These are phyloP conservation scores for Trimorus sp. DNA, from an alignment of 2,888 invertebrate genomes.

Conservation along the genomic window DNA sequence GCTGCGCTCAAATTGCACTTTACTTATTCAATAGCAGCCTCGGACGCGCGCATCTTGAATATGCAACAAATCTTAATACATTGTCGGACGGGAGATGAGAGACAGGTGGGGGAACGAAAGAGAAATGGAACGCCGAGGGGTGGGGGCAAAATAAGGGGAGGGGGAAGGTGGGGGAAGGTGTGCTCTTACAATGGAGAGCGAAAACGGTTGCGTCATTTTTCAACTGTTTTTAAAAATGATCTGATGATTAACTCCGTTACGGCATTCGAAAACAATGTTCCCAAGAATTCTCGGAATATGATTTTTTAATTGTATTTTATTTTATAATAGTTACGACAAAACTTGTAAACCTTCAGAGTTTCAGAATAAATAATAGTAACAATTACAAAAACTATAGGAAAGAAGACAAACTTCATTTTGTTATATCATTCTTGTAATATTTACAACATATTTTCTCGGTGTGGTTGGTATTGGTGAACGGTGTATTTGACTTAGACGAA, in stretches of 20 bases:
- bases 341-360: too few species aligned
- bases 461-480: too few species aligned
- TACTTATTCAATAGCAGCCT: slow-evolving; percentile 60
- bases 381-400: too few species aligned
- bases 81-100: slow-evolving; percentile 41
- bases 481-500: too few species aligned
- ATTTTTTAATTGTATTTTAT: too few species aligned
- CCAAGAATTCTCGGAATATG: too few species aligned
- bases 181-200: slow-evolving; percentile 52
- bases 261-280: slow-evolving; percentile 29
- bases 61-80: slow-evolving; percentile 62
- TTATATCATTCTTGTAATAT: too few species aligned
- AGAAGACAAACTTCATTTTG: too few species aligned
- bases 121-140: slow-evolving; percentile 36
- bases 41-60: slow-evolving; percentile 60
- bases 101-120: slow-evolving; percentile 34
- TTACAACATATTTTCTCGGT: too few species aligned
- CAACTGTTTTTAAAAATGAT: slow-evolving; percentile 43
- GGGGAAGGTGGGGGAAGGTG: slow-evolving; percentile 24
- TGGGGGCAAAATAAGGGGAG: slow-evolving; percentile 1
- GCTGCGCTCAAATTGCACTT: slow-evolving; percentile 57
- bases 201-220: slow-evolving; percentile 62
- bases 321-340: too few species aligned
- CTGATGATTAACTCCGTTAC: slow-evolving; percentile 35
- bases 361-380: too few species aligned